Base-by-base conservation (phyloP, 2,888 invertebrate genomes). In the Chrysopilus asiliformis region DNA sequence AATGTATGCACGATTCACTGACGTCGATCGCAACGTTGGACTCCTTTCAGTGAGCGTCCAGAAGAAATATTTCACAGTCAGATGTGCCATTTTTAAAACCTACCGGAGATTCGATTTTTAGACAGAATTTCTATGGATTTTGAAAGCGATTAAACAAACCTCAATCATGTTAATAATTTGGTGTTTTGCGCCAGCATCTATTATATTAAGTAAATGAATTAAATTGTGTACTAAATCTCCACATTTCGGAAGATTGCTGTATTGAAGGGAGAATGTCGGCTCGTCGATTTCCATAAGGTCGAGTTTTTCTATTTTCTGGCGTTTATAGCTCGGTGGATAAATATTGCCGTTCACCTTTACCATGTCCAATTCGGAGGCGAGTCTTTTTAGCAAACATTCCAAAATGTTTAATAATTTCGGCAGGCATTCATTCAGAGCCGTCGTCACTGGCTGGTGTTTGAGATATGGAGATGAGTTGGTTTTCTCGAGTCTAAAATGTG, bases 31-130 rank as follows among this genome's bases (percentile, higher is more conserved):
- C 30, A 63, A 61, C 41, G 71, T 66, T 34, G 71, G 60, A 78
- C 81, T 76, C 57, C 67, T 61, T 49, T 80, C 72, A 36, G 71
- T 71, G 40, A 84, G 67, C 49, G 79, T 79, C 39, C 76, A 67
- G 55, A 82, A 85, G 58, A 84, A 85, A 53, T 83, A 85, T 48
- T 76, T 74, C 4, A 81, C 76, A 5, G 75, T 72, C 0, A 80
- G 72, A 44, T 76, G 71, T 0, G 81, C 74, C 12, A 83, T 64
- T 57, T 77, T 81, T 14, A 84, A 57, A 12, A 60, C 48, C 45
- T 55, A 20, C 2, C 36, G 30, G 13, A 4, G 6, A 24, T n/a
- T n/a, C n/a, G n/a, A n/a, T n/a, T n/a, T n/a, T n/a, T n/a, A n/a
- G n/a, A n/a, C n/a, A n/a, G n/a, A n/a, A n/a, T n/a, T n/a, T n/a